Conservation (phyloP, 2,888 invertebrate species). For the Parnassius smintheus region DNA sequence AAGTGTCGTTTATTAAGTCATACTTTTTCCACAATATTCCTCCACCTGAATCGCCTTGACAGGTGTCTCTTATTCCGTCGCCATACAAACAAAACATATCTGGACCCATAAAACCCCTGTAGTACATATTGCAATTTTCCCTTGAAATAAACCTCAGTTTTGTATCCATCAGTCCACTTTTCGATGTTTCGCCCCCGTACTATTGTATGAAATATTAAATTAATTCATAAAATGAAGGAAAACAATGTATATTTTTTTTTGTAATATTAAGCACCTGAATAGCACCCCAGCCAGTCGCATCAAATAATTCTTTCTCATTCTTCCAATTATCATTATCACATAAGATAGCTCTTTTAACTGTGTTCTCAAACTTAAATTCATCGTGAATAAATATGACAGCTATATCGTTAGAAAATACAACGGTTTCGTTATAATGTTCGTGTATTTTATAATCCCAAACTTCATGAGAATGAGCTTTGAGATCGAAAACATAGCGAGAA, state of each 20-base stretch:
- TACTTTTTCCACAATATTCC: conserved; percentile 45
- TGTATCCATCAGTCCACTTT: conserved; percentile 33
- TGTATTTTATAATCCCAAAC: conserved; percentile 42
- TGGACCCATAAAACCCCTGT: conserved; percentile 31
- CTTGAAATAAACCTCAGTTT: conserved; percentile 35
- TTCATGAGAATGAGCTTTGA: conserved; percentile 31
- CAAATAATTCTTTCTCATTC: conserved; percentile 40
- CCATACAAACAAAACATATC: conserved; percentile 50
- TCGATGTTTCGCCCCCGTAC: conserved; percentile 32
- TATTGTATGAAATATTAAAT: conserved; percentile 26
- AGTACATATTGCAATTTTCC: conserved; percentile 34
- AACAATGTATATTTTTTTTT: not conserved
- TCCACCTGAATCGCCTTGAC: conserved; percentile 48
- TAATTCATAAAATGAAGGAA: not conserved
- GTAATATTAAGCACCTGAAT: conserved; percentile 34
- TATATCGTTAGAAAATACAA: conserved; percentile 41
- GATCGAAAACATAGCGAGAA: conserved; percentile 38
- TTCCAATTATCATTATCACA: conserved; percentile 38
- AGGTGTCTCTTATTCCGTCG: conserved; percentile 42
- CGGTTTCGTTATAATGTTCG: conserved; percentile 37
- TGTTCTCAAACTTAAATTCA: conserved; percentile 32
- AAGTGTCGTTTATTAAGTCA: conserved; percentile 3
- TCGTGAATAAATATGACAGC: conserved; percentile 42
- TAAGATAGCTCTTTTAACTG: conserved; percentile 37
- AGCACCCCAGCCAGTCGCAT: conserved; percentile 50